These are phyloP conservation scores for Zeus faber DNA, from an alignment of 2,113 vertebrate genomes.

Conservation along the genomic window DNA sequence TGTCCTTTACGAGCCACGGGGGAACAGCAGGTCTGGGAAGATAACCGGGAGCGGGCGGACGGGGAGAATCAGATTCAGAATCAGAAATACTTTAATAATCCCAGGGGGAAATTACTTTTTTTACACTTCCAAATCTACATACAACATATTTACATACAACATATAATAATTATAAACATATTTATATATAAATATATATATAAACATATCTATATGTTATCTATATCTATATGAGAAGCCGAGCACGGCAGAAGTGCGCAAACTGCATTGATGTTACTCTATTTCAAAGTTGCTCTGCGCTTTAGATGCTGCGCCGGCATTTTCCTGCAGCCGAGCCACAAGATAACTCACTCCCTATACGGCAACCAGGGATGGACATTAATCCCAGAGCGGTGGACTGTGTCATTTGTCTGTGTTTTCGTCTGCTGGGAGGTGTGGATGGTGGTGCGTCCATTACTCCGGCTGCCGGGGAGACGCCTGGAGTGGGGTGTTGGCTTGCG, in stretches of 20 bases:
- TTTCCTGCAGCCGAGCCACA: constrained; percentile 5
- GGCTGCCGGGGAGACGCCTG: constrained; percentile 22
- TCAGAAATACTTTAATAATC: too few relatives aligned
- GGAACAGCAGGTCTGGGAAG: constrained; percentile 15
- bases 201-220: too few relatives aligned
- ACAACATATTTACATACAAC: too few relatives aligned
- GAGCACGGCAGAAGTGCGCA: too few relatives aligned
- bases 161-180: too few relatives aligned
- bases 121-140: too few relatives aligned
- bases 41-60: not conserved
- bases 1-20: constrained; percentile 14
- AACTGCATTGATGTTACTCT: too few relatives aligned
- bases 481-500: constrained; percentile 38
- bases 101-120: too few relatives aligned
- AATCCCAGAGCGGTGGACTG: constrained; percentile 29
- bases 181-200: too few relatives aligned
- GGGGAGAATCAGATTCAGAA: constrained; percentile 18
- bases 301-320: constrained; percentile 8
- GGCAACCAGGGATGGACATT: constrained; percentile 24
- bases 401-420: too few relatives aligned
- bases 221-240: too few relatives aligned
- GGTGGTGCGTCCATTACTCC: constrained; percentile 53
- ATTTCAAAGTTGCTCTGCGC: too few relatives aligned
- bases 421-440: constrained; percentile 53
- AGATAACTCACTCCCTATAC: not conserved